Conservation (phyloP, 2,113 vertebrate species). For the Nibea albiflora region DNA sequence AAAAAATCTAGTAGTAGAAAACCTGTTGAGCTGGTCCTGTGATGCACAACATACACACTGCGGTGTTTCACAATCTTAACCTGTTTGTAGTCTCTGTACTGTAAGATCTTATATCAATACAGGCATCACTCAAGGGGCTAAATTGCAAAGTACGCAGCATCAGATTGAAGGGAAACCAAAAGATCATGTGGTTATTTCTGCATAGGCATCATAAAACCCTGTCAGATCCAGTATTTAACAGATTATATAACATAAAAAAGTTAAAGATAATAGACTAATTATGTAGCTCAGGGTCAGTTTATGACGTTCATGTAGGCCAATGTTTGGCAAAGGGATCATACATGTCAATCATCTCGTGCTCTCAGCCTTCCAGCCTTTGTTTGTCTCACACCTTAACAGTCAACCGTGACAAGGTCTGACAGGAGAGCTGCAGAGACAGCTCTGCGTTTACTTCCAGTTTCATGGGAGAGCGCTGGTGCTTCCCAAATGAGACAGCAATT, state of each 20-base stretch:
- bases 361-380: not conserved
- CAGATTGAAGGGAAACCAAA: not conserved
- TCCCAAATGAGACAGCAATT: not conserved
- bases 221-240: no score
- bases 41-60: not conserved
- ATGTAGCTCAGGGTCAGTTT: not conserved
- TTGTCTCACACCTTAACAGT: not conserved
- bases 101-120: not conserved
- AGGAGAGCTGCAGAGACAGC: not conserved
- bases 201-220: no score
- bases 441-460: not conserved
- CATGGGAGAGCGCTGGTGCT: not conserved
- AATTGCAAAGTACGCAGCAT: not conserved
- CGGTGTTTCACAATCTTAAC: not conserved
- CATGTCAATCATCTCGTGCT: no score
- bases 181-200: not conserved
- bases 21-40: constrained; percentile 25
- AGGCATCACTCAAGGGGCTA: not conserved
- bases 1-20: not conserved
- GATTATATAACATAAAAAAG: not conserved
- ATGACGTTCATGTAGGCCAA: not conserved
- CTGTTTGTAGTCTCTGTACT: not conserved
- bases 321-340: not conserved
- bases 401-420: not conserved
- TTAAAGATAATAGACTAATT: not conserved